A percentile compares a stretch with the other conserved stretches of the same genome.
Conservation (phyloP, 2,113 vertebrate genomes). For the cattle (Bos taurus) region DNA sequence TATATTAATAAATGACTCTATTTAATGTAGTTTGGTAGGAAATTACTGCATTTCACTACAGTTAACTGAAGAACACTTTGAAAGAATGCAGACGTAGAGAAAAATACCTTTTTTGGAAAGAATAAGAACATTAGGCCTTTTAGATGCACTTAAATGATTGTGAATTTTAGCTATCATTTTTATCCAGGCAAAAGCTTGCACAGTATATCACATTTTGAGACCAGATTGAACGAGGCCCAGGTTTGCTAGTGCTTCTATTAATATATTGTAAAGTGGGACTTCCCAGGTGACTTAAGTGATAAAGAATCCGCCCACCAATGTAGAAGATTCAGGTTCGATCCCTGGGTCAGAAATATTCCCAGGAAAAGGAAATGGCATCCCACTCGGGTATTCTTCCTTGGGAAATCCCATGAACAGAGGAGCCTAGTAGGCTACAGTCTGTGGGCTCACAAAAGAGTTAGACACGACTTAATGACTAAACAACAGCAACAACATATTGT, state of each 20-base stretch:
- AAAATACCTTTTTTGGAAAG: slow-evolving; percentile 68
- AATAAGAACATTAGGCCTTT: slow-evolving; percentile 64
- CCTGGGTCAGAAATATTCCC: neutral
- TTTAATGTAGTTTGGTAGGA: slow-evolving; percentile 53
- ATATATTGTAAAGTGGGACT: neutral
- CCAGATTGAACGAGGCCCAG: slow-evolving; percentile 40
- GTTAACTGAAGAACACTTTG: slow-evolving; percentile 75
- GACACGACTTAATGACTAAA: neutral
- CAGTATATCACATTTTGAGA: slow-evolving; percentile 50
- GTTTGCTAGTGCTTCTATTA: slow-evolving; percentile 11
- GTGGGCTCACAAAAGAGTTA: neutral
- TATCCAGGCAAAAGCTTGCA: slow-evolving; percentile 10
- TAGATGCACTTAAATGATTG: slow-evolving; percentile 65
- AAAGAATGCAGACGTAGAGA: slow-evolving; percentile 63
- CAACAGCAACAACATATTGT: neutral
- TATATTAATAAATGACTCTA: slow-evolving; percentile 40
- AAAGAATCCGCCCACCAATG: neutral
- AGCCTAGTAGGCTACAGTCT: neutral
- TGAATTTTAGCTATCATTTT: slow-evolving; percentile 52
- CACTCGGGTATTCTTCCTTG: neutral
- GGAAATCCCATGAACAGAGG: neutral
- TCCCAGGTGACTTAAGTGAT: neutral
- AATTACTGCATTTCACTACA: slow-evolving; percentile 54
- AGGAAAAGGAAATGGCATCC: neutral
- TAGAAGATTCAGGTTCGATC: neutral